Base-by-base conservation (phyloP, 2,888 invertebrate species). In the Melanophora roralis region DNA sequence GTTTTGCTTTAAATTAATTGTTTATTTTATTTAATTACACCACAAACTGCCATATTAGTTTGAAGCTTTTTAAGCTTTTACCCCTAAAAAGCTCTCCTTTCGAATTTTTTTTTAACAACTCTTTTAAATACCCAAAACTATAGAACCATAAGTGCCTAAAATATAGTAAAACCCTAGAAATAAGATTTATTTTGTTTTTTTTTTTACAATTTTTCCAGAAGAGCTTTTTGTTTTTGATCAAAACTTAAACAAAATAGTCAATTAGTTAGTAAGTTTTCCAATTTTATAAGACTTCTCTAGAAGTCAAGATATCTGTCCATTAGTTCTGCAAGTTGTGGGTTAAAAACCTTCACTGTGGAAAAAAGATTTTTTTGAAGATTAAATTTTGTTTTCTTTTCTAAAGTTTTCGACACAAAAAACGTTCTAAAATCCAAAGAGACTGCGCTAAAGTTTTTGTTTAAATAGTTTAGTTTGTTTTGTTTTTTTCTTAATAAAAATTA, bases 361-460 rank as follows among this genome's bases (percentile, higher is more conserved):
- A n/a, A n/a, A n/a, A 40, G 32, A 38, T 14, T 27, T 53, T 53
- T 51, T 23, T 51, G 16, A 12, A 1, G 9, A 1, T 60, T 14
- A 55, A 43, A 8, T 43, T 12, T 47, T 40, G 0, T 9, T n/a
- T 47, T 45, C 55, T 36, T 32, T 43, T 55, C 19, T 57, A 57
- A n/a, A n/a, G n/a, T n/a, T n/a, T n/a, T n/a, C n/a, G n/a, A n/a
- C n/a, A 45, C 8, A 60, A 2, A 40, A 43, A 59, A 64, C n/a
- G 19, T 49, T 67, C 67, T 67, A 34, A 64, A 78, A 81, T 82
- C 82, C 81, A 82, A 81, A 82, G 82, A 82, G 82, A 82, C 81
- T 82, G 82, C 78, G 53, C 74, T 60, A 69, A 36, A 57, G 55
- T 55, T 62, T 68, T 47, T 23, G 57, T 73, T 67, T 43, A 6